Percentiles rank a stretch among this genome's conserved stretches.
Conservation (phyloP, 2,888 invertebrate species). For the Helleia helle region DNA sequence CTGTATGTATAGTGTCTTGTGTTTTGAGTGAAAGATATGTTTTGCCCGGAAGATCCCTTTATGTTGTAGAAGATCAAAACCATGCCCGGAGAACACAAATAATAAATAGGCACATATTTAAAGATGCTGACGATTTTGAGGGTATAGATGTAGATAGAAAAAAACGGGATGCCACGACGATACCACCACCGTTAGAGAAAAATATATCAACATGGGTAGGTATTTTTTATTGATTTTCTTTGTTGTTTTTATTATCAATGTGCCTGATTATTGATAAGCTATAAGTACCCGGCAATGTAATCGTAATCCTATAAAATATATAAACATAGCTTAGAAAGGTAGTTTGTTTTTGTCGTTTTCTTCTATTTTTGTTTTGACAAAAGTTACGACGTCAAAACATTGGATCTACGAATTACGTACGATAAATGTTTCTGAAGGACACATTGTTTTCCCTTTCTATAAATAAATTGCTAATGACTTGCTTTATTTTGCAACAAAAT, state of each 20-base stretch:
- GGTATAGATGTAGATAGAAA: conserved; percentile 36
- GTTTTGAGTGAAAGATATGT: conserved; percentile 42
- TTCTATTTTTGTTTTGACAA: conserved; percentile 20
- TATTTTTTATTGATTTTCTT: conserved; percentile 26
- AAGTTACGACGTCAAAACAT: conserved; percentile 14
- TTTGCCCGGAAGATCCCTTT: conserved; percentile 38
- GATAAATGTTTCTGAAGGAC: conserved; percentile 4
- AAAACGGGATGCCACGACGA: conserved; percentile 48
- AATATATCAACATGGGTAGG: conserved; percentile 69
- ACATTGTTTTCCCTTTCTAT: conserved; percentile 5
- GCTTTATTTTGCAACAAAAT: conserved; percentile 6
- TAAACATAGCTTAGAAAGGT: neutral
- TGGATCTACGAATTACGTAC: conserved; percentile 3
- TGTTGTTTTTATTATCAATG: conserved; percentile 26
- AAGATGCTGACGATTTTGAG: conserved; percentile 21
- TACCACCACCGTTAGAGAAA: conserved; percentile 39
- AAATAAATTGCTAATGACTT: conserved; percentile 4
- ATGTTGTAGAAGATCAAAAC: conserved; percentile 43
- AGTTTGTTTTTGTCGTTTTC: conserved; percentile 9
- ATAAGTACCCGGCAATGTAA: neutral
- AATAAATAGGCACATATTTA: conserved; percentile 45
- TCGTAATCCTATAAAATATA: neutral
- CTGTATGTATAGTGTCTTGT: conserved; percentile 39
- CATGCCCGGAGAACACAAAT: conserved; percentile 36
- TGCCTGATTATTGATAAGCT: neutral